A percentile compares a stretch with the other conserved stretches of the same genome.
Evolutionary conservation across 1,140 invertebrate genomes (phyloP).

Genomic region (Caenorhabditis latens): DNA sequence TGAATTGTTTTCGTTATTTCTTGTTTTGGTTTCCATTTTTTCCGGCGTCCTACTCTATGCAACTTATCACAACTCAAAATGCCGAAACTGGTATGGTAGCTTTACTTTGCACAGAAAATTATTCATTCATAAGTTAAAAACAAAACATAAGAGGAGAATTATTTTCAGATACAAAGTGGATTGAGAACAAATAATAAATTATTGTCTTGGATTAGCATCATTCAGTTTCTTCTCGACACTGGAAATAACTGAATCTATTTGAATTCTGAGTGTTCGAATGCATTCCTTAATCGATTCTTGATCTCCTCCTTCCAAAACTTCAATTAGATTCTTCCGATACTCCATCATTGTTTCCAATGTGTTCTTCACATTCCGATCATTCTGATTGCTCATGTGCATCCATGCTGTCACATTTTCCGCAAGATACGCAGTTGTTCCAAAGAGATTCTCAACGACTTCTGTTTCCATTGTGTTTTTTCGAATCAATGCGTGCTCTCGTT

Average conservation of each 20-base stretch:
- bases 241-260: neutral
- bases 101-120: neutral
- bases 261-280: neutral
- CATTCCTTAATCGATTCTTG: neutral
- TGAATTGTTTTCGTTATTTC: too few relatives aligned
- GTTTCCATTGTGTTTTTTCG: neutral
- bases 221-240: neutral
- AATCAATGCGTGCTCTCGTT: neutral
- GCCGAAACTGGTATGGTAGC: too few relatives aligned
- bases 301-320: neutral
- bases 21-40: too few relatives aligned
- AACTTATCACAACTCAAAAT: too few relatives aligned
- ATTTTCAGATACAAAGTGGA: neutral
- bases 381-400: constrained; percentile 7
- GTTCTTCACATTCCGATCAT: neutral
- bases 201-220: neutral
- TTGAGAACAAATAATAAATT: neutral
- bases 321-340: neutral
- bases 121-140: neutral
- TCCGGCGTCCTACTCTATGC: too few relatives aligned
- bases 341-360: constrained; percentile 8
- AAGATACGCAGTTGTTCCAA: constrained; percentile 7
- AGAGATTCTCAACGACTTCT: neutral
- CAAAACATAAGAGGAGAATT: too few relatives aligned
- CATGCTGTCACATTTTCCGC: constrained; percentile 35